phyloP scores from a whole-genome alignment of 2,888 invertebrate species.

The Polietes domitor region DNA sequence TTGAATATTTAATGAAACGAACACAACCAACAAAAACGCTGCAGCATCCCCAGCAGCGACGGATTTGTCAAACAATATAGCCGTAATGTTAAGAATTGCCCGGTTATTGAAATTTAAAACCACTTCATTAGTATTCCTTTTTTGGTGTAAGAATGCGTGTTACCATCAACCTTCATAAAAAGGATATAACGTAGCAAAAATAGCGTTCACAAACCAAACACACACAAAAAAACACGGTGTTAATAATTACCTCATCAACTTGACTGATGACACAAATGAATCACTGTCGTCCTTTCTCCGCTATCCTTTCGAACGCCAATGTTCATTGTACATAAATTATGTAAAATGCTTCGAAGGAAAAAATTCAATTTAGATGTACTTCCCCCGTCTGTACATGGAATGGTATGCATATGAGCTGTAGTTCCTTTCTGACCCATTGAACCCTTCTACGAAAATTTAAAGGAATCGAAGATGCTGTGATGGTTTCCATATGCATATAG shows the following conservation, averaged over 20 bases:
- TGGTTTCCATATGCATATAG: not conserved
- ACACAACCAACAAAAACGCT: not conserved
- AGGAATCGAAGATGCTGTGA: conserved; percentile 45
- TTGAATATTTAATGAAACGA: conserved; percentile 38
- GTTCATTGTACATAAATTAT: conserved; percentile 75
- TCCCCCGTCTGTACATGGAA: not conserved
- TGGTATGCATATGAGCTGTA: conserved; percentile 53
- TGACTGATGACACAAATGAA: conserved; percentile 81
- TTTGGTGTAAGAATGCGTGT: not conserved
- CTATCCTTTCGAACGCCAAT: conserved; percentile 56
- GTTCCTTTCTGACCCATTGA: conserved; percentile 55
- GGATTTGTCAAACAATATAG: conserved; percentile 44
- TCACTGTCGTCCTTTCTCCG: conserved; percentile 75
- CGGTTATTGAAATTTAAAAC: conserved; percentile 58
- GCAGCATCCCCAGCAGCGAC: conserved; percentile 23
- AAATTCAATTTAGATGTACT: not conserved
- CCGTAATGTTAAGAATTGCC: conserved; percentile 46
- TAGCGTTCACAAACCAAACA: not conserved
- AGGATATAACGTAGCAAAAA: not conserved
- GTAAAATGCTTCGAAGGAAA: conserved; percentile 52
- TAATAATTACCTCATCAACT: conserved; percentile 81
- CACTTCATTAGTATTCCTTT: conserved; percentile 58
- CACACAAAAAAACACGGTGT: conserved; percentile 55
- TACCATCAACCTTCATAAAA: not conserved
- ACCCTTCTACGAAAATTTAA: conserved; percentile 46